Conservation (phyloP, 2,113 vertebrate genomes). For the Perognathus longimembris region DNA sequence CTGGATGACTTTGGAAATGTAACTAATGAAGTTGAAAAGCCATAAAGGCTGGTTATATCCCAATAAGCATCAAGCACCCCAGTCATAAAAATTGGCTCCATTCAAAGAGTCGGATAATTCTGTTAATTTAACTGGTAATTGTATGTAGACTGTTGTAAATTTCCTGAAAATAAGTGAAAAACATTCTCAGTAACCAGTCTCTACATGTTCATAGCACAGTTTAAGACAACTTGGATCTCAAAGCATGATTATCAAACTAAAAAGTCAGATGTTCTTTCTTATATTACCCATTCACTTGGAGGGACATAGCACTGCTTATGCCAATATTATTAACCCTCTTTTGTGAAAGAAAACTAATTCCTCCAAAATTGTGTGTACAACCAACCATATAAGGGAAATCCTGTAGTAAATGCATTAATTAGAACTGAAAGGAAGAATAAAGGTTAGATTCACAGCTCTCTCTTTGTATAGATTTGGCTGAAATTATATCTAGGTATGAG, state of each 20-base stretch:
- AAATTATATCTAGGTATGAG: constrained; percentile 28
- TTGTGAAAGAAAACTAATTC: constrained; percentile 23
- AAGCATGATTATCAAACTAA: background rate
- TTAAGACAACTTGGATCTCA: background rate
- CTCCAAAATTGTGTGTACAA: constrained; percentile 24
- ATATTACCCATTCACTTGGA: background rate
- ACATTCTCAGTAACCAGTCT: constrained; percentile 36
- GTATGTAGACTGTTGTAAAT: constrained; percentile 31
- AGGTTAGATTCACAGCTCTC: constrained; percentile 35
- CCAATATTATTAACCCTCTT: constrained; percentile 10
- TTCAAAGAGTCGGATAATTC: constrained; percentile 31
- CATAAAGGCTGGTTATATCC: background rate
- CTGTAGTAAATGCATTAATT: constrained; percentile 41
- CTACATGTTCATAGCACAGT: background rate
- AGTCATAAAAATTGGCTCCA: constrained; percentile 50
- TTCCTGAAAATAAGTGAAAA: constrained; percentile 12
- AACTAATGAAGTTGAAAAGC: constrained; percentile 46
- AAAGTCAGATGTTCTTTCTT: background rate
- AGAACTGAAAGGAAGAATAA: constrained; percentile 57
- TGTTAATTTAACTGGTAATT: constrained; percentile 48
- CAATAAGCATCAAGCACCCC: background rate
- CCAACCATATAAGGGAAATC: constrained; percentile 31
- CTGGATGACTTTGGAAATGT: constrained; percentile 56
- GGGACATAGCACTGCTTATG: background rate
- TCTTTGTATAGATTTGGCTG: constrained; percentile 32